Percentiles rank a stretch among this genome's conserved stretches.
Conservation (phyloP, 30 jellyfish, hydroid and myxozoan species). For the Cassiopea andromeda region DNA sequence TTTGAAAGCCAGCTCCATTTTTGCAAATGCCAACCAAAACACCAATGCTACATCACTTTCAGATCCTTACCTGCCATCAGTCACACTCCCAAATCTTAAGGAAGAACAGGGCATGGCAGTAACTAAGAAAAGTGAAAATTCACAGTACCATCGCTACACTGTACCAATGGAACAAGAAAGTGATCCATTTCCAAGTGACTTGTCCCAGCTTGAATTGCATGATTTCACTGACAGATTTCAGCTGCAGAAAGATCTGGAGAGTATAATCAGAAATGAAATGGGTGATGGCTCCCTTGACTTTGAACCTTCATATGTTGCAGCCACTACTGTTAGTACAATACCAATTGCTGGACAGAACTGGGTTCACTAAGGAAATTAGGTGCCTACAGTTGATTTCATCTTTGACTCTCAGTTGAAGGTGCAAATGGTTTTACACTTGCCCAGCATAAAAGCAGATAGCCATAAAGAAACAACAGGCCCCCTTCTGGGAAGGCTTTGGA, state of each 20-base stretch:
- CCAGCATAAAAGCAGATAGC: neutral
- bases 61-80: slow-evolving; percentile 72
- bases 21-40: slow-evolving; percentile 19
- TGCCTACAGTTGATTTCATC: neutral
- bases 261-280: slow-evolving; percentile 87
- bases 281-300: slow-evolving; percentile 83
- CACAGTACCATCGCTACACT: slow-evolving; percentile 27
- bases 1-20: slow-evolving; percentile 24
- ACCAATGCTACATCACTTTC: slow-evolving; percentile 32
- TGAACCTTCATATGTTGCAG: slow-evolving; percentile 47
- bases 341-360: slow-evolving; percentile 82
- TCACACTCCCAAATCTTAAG: slow-evolving; percentile 51
- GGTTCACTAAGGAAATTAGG: slow-evolving; percentile 59
- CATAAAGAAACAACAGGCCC: neutral
- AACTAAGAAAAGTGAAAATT: slow-evolving; percentile 20
- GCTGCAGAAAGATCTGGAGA: slow-evolving; percentile 91
- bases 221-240: slow-evolving; percentile 92
- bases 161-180: slow-evolving; percentile 70
- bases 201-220: slow-evolving; percentile 87
- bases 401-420: neutral
- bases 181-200: slow-evolving; percentile 90
- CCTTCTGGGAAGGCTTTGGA: slow-evolving; percentile 5
- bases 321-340: slow-evolving; percentile 54
- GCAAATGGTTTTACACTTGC: neutral
- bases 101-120: slow-evolving; percentile 45